Base-by-base conservation (phyloP, 2,888 invertebrate genomes). In the Branchellion lobata region DNA sequence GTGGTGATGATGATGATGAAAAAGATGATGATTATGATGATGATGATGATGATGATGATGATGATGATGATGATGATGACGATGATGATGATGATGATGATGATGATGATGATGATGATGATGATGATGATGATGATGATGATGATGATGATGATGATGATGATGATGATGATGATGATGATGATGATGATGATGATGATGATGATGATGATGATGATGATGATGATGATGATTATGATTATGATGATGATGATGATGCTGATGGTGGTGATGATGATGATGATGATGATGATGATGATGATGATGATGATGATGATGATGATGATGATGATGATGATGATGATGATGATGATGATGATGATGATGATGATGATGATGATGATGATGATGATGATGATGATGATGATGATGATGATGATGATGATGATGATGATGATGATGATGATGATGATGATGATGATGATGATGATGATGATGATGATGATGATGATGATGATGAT, bases 201-300 rank as follows among this genome's bases (percentile, higher is more conserved):
- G n/a, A 11, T 65, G 65, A 24, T 65, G n/a, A 24, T 8, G n/a
- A n/a, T 14, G 11, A 27, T 8, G 29, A 24, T 65, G 65, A 65
- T n/a, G 29, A 65, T n/a, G 65, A n/a, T 8, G n/a, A 65, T 65
- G 65, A n/a, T 24, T 8, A 65, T 24, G 29, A 24, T 65, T 8
- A n/a, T 65, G 24, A 27, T 11, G 65, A n/a, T 65, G 65, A 24
- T 27, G 11, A 65, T 65, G n/a, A 47, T 8, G 29, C 8, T 65
- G 65, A 24, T 8, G n/a, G 65, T n/a, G 11, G n/a, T 65, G 65
- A 65, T 65, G 65, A 65, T 65, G 65, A 27, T 24, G 65, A n/a
- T 65, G 65, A n/a, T 65, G n/a, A 18, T 8, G 18, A 47, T 47
- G 47, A 18, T 47, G 47, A 18, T 47, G 47, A 47, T 14, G 47